Base-by-base conservation (phyloP, 2,113 vertebrate species). In the Thymallus thymallus region DNA sequence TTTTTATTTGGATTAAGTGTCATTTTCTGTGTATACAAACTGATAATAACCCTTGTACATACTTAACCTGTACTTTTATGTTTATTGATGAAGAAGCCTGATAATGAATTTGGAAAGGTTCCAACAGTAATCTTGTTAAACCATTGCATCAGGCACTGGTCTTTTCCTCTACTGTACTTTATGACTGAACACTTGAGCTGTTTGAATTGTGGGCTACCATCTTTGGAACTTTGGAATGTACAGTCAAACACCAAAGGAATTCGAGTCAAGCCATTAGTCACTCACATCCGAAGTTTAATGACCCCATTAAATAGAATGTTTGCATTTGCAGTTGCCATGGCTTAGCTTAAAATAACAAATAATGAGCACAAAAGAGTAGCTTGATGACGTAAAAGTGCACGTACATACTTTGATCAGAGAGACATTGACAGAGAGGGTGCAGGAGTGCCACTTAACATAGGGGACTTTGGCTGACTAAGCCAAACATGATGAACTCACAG, bases 281-380 rank as follows among this genome's bases (percentile, higher is more conserved):
- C 6, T 66, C 30, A 66, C 14, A 32, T 41, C 64, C 6, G 10
- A 9, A 22, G 56, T 22, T 35, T 56, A 48, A 45, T 56, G 67
- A 20, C 58, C 32, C 30, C 20, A 71, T 71, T 66, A 46, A 29
- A 66, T 32, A 13, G 45, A 46, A 22, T 80, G 78, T 80, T 72
- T 75, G 55, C 72, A 35, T 80, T 29, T 72, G 78, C 67, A 6
- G 78, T 80, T 80, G 73, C 72, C 78, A 76, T 76, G 69, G 73
- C 64, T 68, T 14, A 29, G 35, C 23, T 67, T 46, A 46, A 64
- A 72, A 64, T 64, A 30, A 64, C 62, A 30, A 30, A 64, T 29
- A 64, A 29, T 64, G 18, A 26, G n/a, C 64, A 66, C 29, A 66
- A 32, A 35, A 32, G 1, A 66, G 48, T 66, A 32, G 2, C 20